Evolutionary conservation across 2,888 invertebrate genomes (phyloP).

Genomic region (Dynastes maya): DNA sequence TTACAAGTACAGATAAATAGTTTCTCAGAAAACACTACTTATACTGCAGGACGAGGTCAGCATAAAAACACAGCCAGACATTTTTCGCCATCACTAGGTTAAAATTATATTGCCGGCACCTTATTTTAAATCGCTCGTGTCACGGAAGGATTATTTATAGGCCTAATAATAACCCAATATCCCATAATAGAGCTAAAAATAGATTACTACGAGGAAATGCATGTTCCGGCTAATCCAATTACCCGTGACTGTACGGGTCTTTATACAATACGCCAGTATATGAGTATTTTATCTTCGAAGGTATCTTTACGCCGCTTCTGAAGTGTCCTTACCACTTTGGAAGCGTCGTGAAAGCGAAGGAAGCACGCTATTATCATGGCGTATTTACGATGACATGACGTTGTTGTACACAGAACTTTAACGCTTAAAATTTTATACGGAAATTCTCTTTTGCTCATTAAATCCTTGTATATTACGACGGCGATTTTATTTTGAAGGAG

Average conservation of each 20-base stretch:
- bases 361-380: constrained; percentile 26
- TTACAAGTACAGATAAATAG: too few relatives aligned
- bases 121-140: too few relatives aligned
- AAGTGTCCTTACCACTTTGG: constrained; percentile 33
- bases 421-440: constrained; percentile 24
- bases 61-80: too few relatives aligned
- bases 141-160: too few relatives aligned
- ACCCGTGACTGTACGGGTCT: constrained; percentile 3
- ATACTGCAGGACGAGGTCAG: too few relatives aligned
- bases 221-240: constrained; percentile 5
- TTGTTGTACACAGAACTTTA: constrained; percentile 9
- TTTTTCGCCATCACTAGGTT: too few relatives aligned
- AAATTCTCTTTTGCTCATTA: constrained; percentile 35
- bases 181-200: too few relatives aligned
- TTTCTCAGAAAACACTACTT: too few relatives aligned
- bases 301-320: constrained; percentile 38
- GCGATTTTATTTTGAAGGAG: not conserved
- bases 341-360: constrained; percentile 21
- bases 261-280: constrained; percentile 1
- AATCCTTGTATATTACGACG: constrained; percentile 9
- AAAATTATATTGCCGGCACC: too few relatives aligned
- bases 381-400: constrained; percentile 26
- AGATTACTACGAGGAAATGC: not conserved
- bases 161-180: too few relatives aligned
- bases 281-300: constrained; percentile 35